These are phyloP conservation scores for Myocastor coypus DNA, from an alignment of 2,113 vertebrate genomes.

Conservation along the genomic window DNA sequence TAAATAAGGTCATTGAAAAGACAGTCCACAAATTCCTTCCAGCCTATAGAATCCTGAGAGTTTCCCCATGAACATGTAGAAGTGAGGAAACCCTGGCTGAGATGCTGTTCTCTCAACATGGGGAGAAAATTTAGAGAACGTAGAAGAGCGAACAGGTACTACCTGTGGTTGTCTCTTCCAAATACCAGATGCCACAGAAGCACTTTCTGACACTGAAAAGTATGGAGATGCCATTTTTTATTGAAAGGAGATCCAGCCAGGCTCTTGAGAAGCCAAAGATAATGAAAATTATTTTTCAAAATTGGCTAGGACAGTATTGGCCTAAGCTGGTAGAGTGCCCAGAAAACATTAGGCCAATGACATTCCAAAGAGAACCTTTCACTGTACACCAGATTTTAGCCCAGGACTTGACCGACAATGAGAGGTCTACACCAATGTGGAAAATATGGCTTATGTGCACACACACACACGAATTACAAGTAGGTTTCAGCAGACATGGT, in stretches of 20 bases:
- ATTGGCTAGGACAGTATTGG: not conserved
- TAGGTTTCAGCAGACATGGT: not conserved
- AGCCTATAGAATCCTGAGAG: not conserved
- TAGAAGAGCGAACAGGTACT: not conserved
- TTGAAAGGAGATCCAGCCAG: not conserved
- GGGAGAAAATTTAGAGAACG: not conserved
- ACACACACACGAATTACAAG: not conserved
- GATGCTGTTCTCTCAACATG: not conserved
- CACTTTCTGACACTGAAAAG: conserved; percentile 36
- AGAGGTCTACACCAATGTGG: conserved; percentile 21
- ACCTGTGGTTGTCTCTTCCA: conserved; percentile 9
- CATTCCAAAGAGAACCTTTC: conserved; percentile 50
- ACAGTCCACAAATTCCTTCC: not conserved
- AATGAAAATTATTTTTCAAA: conserved; percentile 25
- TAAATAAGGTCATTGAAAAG: conserved; percentile 49
- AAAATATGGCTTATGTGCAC: not conserved
- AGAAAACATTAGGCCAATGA: not conserved
- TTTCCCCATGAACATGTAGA: not conserved
- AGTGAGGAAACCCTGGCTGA: not conserved
- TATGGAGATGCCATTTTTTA: conserved; percentile 15
- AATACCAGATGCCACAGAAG: not conserved
- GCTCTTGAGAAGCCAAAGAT: not conserved
- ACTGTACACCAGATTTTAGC: not conserved
- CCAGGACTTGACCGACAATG: not conserved
- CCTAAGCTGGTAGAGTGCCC: not conserved